Percentiles rank a stretch among this genome's conserved stretches.
Evolutionary conservation across 1,140 invertebrate species (phyloP).

Genomic region (Drosophila malerkotliana): DNA sequence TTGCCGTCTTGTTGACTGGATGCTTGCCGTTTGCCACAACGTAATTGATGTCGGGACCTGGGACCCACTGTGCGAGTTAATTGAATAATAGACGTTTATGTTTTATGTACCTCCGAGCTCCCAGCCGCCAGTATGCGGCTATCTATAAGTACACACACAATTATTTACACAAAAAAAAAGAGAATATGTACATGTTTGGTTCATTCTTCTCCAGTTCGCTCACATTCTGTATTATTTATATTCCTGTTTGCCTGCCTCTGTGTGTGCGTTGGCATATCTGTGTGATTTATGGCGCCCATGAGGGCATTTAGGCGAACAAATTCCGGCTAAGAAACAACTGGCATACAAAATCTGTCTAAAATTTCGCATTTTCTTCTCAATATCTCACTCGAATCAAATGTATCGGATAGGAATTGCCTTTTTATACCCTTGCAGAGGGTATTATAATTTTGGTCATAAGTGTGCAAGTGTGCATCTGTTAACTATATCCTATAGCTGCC

Average conservation of each 20-base stretch:
- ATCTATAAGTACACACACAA: slow-evolving; percentile 36
- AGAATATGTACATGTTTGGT: slow-evolving; percentile 9
- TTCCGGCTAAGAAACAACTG: slow-evolving; percentile 24
- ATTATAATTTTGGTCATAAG: no score
- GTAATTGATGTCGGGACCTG: slow-evolving; percentile 51
- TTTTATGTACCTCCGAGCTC: slow-evolving; percentile 59
- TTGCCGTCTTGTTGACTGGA: slow-evolving; percentile 58
- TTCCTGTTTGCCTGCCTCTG: background rate
- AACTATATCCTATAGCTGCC: no score
- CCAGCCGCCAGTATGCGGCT: slow-evolving; percentile 17
- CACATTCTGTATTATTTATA: slow-evolving; percentile 5
- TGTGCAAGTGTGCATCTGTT: no score
- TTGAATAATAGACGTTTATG: slow-evolving; percentile 80
- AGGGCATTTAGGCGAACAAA: slow-evolving; percentile 49
- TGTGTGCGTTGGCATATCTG: slow-evolving; percentile 31
- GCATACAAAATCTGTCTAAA: slow-evolving; percentile 37
- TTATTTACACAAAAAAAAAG: slow-evolving; percentile 9
- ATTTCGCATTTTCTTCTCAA: slow-evolving; percentile 19
- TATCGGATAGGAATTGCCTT: slow-evolving; percentile 17
- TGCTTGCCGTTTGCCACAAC: slow-evolving; percentile 51
- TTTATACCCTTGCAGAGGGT: background rate
- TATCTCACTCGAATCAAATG: slow-evolving; percentile 30
- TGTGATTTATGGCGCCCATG: slow-evolving; percentile 55
- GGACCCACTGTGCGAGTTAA: slow-evolving; percentile 65
- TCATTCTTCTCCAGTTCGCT: slow-evolving; percentile 1